Base-by-base conservation (phyloP, 2,888 invertebrate species). In the Galerucella nymphaeae region DNA sequence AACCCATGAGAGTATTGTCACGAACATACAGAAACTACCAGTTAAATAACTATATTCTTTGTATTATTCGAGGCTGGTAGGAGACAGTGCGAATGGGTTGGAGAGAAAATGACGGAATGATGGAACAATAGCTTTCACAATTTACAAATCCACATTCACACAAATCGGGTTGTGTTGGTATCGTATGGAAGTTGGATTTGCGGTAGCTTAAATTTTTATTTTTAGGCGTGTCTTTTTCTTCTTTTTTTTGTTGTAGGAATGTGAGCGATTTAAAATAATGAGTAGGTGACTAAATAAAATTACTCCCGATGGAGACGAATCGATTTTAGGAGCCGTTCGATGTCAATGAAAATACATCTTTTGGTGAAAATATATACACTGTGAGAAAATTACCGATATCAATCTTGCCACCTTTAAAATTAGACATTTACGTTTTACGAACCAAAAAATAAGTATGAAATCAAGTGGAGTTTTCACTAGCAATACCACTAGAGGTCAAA, bases 1-100 rank as follows among this genome's bases (percentile, higher is more conserved):
- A 66, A 57, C 66, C 55, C 66, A 66, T 66, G 41, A 42, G 66
- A 66, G 57, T 42, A 66, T 66, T 66, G 66, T 66, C 66, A 66
- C 66, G 66, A 66, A 66, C 61, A 42, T 62, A 62, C 42, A 62
- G 41, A 66, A 66, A 57, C 66, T 66, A 53, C 30, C 38, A 23
- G 23, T 53, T 65, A 38, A 65, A 53, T 50, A 53, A 50, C 45
- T 30, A 30, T 23, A 38, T 59, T 59, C 59, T 59, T 23, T 30
- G 59, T 59, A 14, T n/a, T 20, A 11, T 20, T 30, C 30, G 13
- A 16, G 55, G 16, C 10, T 13, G 58, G 5, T 0, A 23, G 58
- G 30, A 58, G 50, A 4, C 50, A 50, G 50, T n/a, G 14, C 16
- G 8, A 59, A 42, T 61, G 16, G 5, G 41, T 16, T 16, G 45